phyloP scores from a whole-genome alignment of 2,113 vertebrate genomes.

The Pholis gunnellus region DNA sequence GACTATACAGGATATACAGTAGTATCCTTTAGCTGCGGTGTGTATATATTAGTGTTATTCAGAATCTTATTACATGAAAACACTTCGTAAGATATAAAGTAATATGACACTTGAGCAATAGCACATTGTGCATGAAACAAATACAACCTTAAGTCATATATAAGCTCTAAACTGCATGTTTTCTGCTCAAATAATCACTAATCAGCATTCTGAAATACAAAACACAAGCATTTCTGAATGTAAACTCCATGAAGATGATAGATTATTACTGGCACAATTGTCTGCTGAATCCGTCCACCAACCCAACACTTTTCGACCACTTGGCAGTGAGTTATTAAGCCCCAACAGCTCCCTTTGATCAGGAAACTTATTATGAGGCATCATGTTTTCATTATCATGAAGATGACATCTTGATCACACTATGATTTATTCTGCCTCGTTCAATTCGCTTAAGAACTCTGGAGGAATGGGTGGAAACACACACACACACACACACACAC shows the following conservation, averaged over 20 bases:
- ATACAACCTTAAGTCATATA: background rate
- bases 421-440: constrained; percentile 77
- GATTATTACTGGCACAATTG: constrained; percentile 49
- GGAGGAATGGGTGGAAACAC: constrained; percentile 48
- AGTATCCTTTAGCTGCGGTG: background rate
- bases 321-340: constrained; percentile 65
- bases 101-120: background rate
- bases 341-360: constrained; percentile 64
- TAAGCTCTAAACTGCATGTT: background rate
- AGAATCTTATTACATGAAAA: background rate
- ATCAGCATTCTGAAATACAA: constrained; percentile 9
- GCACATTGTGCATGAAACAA: background rate
- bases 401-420: constrained; percentile 80
- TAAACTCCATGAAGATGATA: constrained; percentile 34
- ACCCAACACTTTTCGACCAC: constrained; percentile 28
- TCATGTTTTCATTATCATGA: constrained; percentile 81
- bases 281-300: constrained; percentile 41
- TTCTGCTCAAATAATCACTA: background rate
- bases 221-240: background rate
- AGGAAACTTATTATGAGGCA: constrained; percentile 74
- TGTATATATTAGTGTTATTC: background rate
- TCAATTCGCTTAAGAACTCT: constrained; percentile 71
- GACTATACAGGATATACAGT: background rate
- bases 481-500: constrained; percentile 17
- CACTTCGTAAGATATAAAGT: background rate